A percentile compares a stretch with the other conserved stretches of the same genome.
These are phyloP conservation scores for Leucoraja ocellata DNA, from an alignment of 2,797 vertebrate genomes.

Conservation along the genomic window DNA sequence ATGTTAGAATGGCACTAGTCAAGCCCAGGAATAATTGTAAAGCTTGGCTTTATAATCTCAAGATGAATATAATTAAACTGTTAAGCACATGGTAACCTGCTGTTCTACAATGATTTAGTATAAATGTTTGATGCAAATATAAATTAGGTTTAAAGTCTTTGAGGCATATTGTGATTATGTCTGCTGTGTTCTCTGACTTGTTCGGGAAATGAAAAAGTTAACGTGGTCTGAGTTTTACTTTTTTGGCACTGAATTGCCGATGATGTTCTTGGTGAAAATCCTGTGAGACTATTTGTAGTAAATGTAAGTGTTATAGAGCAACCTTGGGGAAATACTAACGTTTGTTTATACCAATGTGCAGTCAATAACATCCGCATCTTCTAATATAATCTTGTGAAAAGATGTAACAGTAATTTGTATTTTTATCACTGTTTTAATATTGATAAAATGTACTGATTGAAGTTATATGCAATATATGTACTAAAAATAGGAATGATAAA, in stretches of 20 bases:
- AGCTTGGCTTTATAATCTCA: slow-evolving; percentile 27
- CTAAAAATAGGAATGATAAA: slow-evolving; percentile 34
- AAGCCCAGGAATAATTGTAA: slow-evolving; percentile 16
- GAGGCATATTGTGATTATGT: slow-evolving; percentile 16
- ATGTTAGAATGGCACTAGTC: slow-evolving; percentile 26
- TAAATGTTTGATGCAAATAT: slow-evolving; percentile 31
- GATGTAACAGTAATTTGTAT: slow-evolving; percentile 20
- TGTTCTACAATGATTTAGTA: slow-evolving; percentile 24
- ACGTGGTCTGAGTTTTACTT: slow-evolving; percentile 26
- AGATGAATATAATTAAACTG: neutral
- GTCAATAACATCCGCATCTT: slow-evolving; percentile 21
- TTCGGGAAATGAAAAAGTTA: slow-evolving; percentile 19
- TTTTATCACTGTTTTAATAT: slow-evolving; percentile 39
- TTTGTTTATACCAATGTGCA: slow-evolving; percentile 27
- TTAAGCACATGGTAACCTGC: slow-evolving; percentile 12
- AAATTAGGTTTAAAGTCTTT: slow-evolving; percentile 15
- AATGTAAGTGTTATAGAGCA: neutral
- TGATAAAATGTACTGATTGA: slow-evolving; percentile 32
- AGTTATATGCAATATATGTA: slow-evolving; percentile 28
- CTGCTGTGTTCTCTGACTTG: neutral
- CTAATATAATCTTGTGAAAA: slow-evolving; percentile 32
- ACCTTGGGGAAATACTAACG: slow-evolving; percentile 5
- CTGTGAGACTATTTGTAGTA: slow-evolving; percentile 34
- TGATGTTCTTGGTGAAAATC: slow-evolving; percentile 11
- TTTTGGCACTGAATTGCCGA: neutral